Evolutionary conservation across 2,113 vertebrate species (phyloP), one percentile per base, ranked within the genome.

Genomic region (Laticauda laticaudata): DNA sequence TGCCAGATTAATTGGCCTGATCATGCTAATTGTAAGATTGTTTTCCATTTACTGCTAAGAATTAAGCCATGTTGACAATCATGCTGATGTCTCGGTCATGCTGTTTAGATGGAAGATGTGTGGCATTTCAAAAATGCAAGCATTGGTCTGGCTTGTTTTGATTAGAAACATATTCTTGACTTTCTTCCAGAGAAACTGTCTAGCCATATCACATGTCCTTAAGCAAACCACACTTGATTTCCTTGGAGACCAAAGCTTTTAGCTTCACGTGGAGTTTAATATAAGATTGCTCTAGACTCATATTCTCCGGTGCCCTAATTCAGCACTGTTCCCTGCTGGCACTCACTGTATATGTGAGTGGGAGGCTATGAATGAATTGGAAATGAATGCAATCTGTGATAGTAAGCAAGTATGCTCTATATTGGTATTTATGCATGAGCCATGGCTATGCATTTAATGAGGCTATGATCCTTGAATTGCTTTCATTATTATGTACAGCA

Each of bases 161-260:
- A 88, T 95, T 95, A 18, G 12, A 92, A 96, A 90, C 45, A 92
- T 90, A 94, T 95, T 95, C 92, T 93, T 95, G 91, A 95, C 64
- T 95, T 0, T 95, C 34, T 97, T 85, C 86, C 91, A 95, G 57
- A 85, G 5, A 93, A 94, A 95, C 90, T 93, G 53, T 90, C 88
- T 95, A 89, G 90, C 93, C 94, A 69, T 94, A 94, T 92, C 48
- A 97, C 90, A 94, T 92, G 61, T 91, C 87, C 92, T 93, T 64
- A 92, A 45, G 87, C 61, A 64, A 95, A 69, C 43, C 86, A 86
- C 53, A 94, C 54, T 90, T 93, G 61, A 95, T 96, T 95, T 34
- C 61, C 61, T 94, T 88, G 92, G 24, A 94, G 92, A 95, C 93
- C 87, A 43, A 34, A 12, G 85, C n/a, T 93, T 54, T 89, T 94